Evolutionary conservation across 2,113 vertebrate genomes (phyloP).

Genomic region (Pelobates fuscus): DNA sequence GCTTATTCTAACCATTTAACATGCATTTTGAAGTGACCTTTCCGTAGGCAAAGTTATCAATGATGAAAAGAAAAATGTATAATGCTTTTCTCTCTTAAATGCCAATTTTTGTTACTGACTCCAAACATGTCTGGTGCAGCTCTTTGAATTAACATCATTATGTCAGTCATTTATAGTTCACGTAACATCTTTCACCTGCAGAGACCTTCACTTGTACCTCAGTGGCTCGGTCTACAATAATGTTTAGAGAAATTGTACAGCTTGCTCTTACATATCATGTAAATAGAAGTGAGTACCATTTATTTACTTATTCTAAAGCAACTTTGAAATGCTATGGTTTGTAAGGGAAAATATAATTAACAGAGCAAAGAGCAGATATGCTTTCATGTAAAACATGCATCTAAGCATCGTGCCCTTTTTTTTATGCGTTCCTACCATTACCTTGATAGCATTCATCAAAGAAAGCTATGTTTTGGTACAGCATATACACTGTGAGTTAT

Average conservation of each 20-base stretch:
- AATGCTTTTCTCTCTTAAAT: conserved; percentile 43
- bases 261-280: conserved; percentile 13
- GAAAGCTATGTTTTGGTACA: no score
- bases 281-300: background rate
- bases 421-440: no score
- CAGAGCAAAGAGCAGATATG: no score
- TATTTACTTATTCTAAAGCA: background rate
- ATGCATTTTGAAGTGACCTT: conserved; percentile 45
- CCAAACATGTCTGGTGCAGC: conserved; percentile 43
- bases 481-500: no score
- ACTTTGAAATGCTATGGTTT: no score
- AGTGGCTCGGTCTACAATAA: conserved; percentile 36
- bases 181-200: conserved; percentile 45
- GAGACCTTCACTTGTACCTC: conserved; percentile 43
- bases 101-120: conserved; percentile 48
- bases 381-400: no score
- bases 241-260: conserved; percentile 41
- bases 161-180: conserved; percentile 51
- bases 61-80: conserved; percentile 50
- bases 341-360: no score
- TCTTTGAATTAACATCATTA: conserved; percentile 48
- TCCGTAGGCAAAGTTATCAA: conserved; percentile 46
- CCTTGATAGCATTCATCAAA: no score
- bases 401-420: no score
- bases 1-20: conserved; percentile 23